These are phyloP conservation scores for Okamejei kenojei DNA, from an alignment of 2,797 vertebrate species.

Conservation along the genomic window DNA sequence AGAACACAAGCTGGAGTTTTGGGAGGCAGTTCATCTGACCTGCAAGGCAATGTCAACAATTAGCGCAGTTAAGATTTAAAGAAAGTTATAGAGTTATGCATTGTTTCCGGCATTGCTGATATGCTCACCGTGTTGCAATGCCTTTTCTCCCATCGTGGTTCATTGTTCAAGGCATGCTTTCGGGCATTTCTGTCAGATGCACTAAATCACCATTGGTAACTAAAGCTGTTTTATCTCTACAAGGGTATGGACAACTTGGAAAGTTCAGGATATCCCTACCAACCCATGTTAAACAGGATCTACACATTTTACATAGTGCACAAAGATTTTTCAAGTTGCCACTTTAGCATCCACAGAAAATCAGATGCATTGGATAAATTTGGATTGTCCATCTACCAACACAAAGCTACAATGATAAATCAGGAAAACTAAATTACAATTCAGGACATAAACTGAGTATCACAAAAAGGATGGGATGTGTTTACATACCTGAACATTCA, in stretches of 20 bases:
- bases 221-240: neutral
- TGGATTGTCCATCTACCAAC: neutral
- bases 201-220: neutral
- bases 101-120: neutral
- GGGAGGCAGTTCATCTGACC: too few relatives aligned
- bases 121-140: neutral
- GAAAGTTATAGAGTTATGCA: neutral
- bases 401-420: neutral
- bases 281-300: neutral
- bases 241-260: neutral
- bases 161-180: neutral
- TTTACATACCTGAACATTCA: conserved; percentile 66
- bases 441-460: conserved; percentile 41
- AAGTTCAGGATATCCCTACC: neutral
- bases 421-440: neutral
- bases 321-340: neutral
- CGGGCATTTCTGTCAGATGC: neutral
- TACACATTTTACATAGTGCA: neutral
- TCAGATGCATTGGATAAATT: too few relatives aligned
- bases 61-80: neutral
- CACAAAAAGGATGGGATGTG: conserved; percentile 40
- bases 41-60: too few relatives aligned
- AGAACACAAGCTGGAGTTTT: too few relatives aligned
- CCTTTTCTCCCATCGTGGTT: neutral
- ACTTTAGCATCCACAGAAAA: neutral